phyloP scores from a whole-genome alignment of 2,797 vertebrate species.

The Pempheris klunzingeri region DNA sequence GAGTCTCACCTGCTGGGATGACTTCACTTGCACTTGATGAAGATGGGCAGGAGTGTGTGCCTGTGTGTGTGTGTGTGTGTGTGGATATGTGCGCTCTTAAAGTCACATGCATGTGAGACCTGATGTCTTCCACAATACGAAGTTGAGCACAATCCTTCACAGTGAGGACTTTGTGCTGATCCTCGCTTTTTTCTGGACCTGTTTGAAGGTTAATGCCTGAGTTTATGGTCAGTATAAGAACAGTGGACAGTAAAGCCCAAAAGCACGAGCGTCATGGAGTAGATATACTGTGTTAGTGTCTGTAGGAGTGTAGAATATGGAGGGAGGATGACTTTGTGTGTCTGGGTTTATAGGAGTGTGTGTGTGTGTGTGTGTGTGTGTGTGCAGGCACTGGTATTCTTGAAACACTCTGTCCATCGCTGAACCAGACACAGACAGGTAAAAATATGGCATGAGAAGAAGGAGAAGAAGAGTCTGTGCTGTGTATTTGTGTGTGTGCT shows the following conservation, averaged over 20 bases:
- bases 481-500: conserved; percentile 63
- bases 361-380: conserved; percentile 7
- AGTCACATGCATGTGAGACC: conserved; percentile 19
- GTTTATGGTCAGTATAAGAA: conserved; percentile 47
- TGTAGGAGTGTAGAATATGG: not conserved
- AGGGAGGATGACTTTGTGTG: no score
- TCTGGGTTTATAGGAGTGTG: no score
- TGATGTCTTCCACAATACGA: conserved; percentile 25
- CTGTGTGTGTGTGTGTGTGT: conserved; percentile 14
- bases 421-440: conserved; percentile 69
- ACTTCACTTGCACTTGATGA: conserved; percentile 88
- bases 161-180: conserved; percentile 29
- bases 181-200: conserved; percentile 28
- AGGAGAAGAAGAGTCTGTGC: conserved; percentile 14
- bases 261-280: conserved; percentile 30
- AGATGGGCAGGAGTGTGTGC: conserved; percentile 7
- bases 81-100: conserved; percentile 19
- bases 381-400: conserved; percentile 7
- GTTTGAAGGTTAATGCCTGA: conserved; percentile 47
- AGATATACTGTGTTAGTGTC: conserved; percentile 10
- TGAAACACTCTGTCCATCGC: conserved; percentile 80
- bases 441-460: conserved; percentile 71
- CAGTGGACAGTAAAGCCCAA: conserved; percentile 16
- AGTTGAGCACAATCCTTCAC: conserved; percentile 37
- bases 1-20: conserved; percentile 91